Conservation (phyloP, 1,140 invertebrate species). For the Linepithema humile region DNA sequence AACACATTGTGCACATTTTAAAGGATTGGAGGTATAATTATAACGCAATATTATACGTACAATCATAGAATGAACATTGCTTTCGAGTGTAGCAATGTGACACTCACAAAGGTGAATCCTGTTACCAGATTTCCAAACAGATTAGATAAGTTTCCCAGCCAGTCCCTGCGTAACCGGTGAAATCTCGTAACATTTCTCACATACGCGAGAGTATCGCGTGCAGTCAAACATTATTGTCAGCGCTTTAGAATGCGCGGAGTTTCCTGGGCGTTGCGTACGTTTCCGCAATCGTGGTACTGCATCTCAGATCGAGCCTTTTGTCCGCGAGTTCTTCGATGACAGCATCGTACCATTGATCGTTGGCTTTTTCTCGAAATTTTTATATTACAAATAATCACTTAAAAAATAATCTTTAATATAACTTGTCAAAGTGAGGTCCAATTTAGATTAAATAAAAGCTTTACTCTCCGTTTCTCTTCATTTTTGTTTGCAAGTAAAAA, state of each 20-base stretch:
- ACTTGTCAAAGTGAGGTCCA: too few species aligned
- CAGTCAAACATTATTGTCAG: background rate
- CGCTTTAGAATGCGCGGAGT: background rate
- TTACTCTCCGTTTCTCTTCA: too few species aligned
- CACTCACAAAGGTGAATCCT: background rate
- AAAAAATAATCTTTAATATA: too few species aligned
- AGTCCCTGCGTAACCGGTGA: background rate
- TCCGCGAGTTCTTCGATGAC: background rate
- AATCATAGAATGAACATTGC: background rate
- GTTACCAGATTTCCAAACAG: background rate
- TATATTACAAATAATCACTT: too few species aligned
- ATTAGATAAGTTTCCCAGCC: slow-evolving; percentile 10
- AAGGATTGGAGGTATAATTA: background rate
- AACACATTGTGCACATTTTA: background rate
- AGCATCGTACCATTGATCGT: background rate
- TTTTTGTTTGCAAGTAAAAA: too few species aligned
- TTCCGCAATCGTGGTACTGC: slow-evolving; percentile 3
- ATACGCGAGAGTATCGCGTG: background rate
- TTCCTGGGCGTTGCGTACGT: slow-evolving; percentile 4
- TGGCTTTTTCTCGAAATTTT: background rate
- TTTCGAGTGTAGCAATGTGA: background rate
- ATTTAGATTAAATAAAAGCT: too few species aligned
- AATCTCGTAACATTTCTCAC: slow-evolving; percentile 27
- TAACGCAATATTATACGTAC: background rate
- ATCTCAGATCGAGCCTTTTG: background rate